phyloP scores from a whole-genome alignment of 2,797 vertebrate genomes.

The Steatocranus sp. region DNA sequence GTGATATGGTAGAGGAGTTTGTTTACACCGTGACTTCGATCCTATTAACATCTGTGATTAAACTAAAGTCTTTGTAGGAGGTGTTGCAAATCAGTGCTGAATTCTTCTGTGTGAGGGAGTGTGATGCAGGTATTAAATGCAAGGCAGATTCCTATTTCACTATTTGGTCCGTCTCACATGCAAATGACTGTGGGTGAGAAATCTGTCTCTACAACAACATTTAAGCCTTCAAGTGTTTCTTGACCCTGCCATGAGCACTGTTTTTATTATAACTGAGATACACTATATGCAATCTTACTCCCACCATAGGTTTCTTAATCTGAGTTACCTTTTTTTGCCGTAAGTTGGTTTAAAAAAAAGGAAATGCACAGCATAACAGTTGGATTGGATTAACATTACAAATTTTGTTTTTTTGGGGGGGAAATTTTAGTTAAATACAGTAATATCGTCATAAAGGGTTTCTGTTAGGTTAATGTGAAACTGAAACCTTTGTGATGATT shows the following conservation, averaged over 20 bases:
- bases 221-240: background rate
- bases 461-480: background rate
- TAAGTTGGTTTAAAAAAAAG: background rate
- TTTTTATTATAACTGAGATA: background rate
- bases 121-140: background rate
- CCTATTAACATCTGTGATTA: background rate
- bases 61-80: background rate
- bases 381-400: background rate
- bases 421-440: background rate
- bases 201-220: background rate
- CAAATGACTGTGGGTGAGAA: background rate
- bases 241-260: background rate
- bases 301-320: background rate
- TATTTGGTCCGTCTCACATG: background rate
- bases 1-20: background rate
- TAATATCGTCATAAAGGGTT: background rate
- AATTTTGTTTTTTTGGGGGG: background rate
- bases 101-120: background rate
- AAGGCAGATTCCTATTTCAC: background rate
- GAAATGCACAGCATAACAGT: background rate
- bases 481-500: background rate
- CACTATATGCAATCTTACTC: background rate
- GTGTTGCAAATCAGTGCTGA: background rate
- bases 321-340: rapidly evolving
- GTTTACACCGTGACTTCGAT: background rate